Conservation (phyloP, 2,797 vertebrate genomes). For the Cheirogaleus major region DNA sequence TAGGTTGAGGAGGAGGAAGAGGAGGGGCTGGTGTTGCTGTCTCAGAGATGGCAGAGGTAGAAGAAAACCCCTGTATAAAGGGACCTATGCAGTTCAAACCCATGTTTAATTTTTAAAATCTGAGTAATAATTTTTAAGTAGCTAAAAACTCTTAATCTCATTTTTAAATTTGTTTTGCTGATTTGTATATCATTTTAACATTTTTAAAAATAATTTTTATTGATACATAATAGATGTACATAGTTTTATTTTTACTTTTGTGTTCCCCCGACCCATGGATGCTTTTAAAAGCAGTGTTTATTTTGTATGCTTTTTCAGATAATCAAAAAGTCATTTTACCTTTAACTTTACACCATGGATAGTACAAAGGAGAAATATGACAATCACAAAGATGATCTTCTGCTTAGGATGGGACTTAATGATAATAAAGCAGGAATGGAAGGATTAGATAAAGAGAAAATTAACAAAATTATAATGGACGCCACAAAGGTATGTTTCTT, state of each 20-base stretch:
- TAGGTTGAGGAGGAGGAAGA: neutral
- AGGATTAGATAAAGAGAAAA: slow-evolving; percentile 96
- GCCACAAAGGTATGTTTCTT: slow-evolving; percentile 92
- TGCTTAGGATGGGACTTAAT: slow-evolving; percentile 96
- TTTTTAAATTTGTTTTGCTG: neutral
- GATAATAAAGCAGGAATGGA: slow-evolving; percentile 99
- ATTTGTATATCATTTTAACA: neutral
- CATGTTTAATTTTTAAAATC: neutral
- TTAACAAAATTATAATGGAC: slow-evolving; percentile 98
- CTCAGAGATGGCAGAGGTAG: neutral
- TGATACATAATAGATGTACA: neutral
- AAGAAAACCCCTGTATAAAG: neutral
- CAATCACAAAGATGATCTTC: slow-evolving; percentile 83
- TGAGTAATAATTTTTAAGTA: slow-evolving; percentile 25
- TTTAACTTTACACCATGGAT: slow-evolving; percentile 75
- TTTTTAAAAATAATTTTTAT: neutral
- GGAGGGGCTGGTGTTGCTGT: neutral
- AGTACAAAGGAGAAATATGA: slow-evolving; percentile 56
- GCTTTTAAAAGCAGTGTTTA: slow-evolving; percentile 56
- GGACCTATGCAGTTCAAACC: neutral
- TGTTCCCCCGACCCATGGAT: neutral
- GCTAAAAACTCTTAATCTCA: neutral
- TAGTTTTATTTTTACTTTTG: slow-evolving; percentile 15
- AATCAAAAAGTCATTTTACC: neutral
- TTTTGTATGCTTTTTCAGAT: slow-evolving; percentile 69